phyloP scores from a whole-genome alignment of 2,888 invertebrate species.

The Monopis laevigella region DNA sequence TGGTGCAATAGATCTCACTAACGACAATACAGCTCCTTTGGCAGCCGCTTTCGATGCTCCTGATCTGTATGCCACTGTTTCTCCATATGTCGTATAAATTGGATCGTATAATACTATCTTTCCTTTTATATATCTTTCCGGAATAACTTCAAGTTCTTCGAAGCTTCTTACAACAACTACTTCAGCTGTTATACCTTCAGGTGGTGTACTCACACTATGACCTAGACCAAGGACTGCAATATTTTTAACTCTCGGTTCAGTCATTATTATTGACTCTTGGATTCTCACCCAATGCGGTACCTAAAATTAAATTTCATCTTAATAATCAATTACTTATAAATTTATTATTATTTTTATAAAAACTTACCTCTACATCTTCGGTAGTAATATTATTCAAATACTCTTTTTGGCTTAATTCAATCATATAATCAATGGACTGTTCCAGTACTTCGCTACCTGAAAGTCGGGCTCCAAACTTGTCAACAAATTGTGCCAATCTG shows the following conservation, averaged over 20 bases:
- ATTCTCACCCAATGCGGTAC: conserved; percentile 69
- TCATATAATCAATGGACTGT: conserved; percentile 74
- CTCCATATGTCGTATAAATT: conserved; percentile 70
- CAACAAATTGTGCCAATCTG: conserved; percentile 53
- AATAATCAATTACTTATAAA: too few species aligned
- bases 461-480: conserved; percentile 71
- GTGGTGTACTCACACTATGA: conserved; percentile 73
- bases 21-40: conserved; percentile 78
- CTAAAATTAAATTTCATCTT: conserved; percentile 29
- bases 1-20: conserved; percentile 80
- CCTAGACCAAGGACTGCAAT: conserved; percentile 77
- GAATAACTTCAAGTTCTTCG: conserved; percentile 64
- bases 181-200: conserved; percentile 76
- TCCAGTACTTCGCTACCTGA: conserved; percentile 72
- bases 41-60: conserved; percentile 77
- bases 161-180: conserved; percentile 78
- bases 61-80: conserved; percentile 72
- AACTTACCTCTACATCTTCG: conserved; percentile 66
- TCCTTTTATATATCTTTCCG: conserved; percentile 60
- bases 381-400: conserved; percentile 70
- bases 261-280: conserved; percentile 71
- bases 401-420: conserved; percentile 40
- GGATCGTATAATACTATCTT: conserved; percentile 85
- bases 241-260: conserved; percentile 70
- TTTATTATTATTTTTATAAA: conserved; percentile 10